These are phyloP conservation scores for Mus caroli DNA, from an alignment of 2,797 vertebrate genomes.

Conservation along the genomic window DNA sequence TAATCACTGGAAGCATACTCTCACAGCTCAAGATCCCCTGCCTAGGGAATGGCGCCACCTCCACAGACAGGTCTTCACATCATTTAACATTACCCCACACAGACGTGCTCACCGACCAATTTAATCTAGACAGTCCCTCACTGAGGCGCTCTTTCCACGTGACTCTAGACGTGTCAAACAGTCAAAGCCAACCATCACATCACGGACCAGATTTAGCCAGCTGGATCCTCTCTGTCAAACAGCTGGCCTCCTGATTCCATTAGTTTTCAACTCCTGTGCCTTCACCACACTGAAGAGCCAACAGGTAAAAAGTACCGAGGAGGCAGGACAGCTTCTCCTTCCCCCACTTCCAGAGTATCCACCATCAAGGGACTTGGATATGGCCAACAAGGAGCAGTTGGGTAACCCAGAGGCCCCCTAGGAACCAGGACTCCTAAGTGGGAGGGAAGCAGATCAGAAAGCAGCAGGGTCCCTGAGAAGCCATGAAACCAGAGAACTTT, in stretches of 20 bases:
- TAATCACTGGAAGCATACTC: neutral
- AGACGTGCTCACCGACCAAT: no score
- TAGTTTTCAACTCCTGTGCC: neutral
- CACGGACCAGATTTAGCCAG: neutral
- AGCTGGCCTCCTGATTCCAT: neutral
- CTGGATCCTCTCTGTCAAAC: no score
- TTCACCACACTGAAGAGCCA: neutral
- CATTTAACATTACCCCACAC: neutral
- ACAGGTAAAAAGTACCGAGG: neutral
- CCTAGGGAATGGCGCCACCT: neutral
- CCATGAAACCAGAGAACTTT: neutral
- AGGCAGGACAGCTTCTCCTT: neutral
- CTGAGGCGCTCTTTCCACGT: neutral
- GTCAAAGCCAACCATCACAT: neutral
- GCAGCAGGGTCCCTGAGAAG: neutral
- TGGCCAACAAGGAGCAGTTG: neutral
- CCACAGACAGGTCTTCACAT: no score
- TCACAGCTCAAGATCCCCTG: neutral
- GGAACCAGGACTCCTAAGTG: neutral
- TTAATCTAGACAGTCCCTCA: neutral
- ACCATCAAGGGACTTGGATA: neutral
- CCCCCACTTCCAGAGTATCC: neutral
- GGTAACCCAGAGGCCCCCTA: neutral
- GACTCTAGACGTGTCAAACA: neutral
- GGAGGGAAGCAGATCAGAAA: neutral